Evolutionary conservation across 2,113 vertebrate species (phyloP), one percentile per base, ranked within the genome.

Genomic region (Mustela lutreola): DNA sequence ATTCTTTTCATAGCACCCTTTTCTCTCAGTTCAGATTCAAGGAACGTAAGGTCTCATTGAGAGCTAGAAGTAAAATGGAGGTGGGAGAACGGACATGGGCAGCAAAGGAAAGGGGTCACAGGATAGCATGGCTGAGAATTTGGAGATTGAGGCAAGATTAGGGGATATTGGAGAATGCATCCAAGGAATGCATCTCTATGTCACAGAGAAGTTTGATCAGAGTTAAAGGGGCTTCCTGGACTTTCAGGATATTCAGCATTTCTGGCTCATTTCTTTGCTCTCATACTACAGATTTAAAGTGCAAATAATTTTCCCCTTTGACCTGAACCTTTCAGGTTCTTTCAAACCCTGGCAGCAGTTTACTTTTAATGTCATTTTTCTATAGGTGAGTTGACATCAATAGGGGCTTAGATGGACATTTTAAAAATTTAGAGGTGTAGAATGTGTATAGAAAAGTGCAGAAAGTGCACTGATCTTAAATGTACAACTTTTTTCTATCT

Each of bases 401-500:
- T 15, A 89, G 58, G 75, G 82, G 42, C 42, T 92, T 89, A 62
- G 75, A 8, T 83, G 36, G 50, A 79, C 22, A 53, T 84, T 78
- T 18, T 9, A 36, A 50, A 2, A 42, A 26, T 83, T 63, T 83
- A 80, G 33, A 95, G 28, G 26, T 42, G 21, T 92, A 95, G 76
- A 90, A 76, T 96, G 31, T 60, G 36, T 91, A 91, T 33, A 71
- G 60, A 87, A 96, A 78, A 80, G 81, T 91, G 6, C 18, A 93
- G 67, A 31, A 89, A 95, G 36, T 75, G 15, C 50, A 96, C 33
- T 96, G 81, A 86, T 92, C 39, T 65, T 97, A 63, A 96, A 94
- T 88, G 36, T 71, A 87, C 39, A 90, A 60, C 33, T 56, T 83
- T 97, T 97, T 94, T 82, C 71, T 97, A 70, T 94, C 83, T 92